Evolutionary conservation across 2,797 vertebrate species (phyloP).

Genomic region (Lemur catta): DNA sequence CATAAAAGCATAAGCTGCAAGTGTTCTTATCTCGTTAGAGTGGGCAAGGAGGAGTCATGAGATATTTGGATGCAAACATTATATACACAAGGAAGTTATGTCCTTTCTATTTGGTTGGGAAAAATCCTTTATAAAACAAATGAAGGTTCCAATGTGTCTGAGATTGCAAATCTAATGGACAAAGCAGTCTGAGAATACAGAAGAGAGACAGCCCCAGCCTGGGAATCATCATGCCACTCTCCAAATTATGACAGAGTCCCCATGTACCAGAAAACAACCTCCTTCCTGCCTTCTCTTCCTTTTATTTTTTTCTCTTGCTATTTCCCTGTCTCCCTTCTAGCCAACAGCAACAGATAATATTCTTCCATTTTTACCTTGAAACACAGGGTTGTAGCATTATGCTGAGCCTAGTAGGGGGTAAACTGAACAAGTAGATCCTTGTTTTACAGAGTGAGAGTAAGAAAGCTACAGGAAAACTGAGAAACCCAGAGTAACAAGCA

Average conservation of each 20-base stretch:
- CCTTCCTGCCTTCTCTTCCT: background rate
- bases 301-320: background rate
- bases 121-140: background rate
- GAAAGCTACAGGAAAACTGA: background rate
- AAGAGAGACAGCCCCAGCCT: background rate
- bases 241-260: background rate
- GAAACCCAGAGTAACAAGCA: background rate
- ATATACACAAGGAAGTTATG: background rate
- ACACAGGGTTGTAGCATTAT: background rate
- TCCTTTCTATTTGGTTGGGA: background rate
- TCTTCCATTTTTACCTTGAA: background rate
- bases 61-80: background rate
- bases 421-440: background rate
- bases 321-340: background rate
- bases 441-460: background rate
- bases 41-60: background rate
- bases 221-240: background rate
- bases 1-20: background rate
- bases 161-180: background rate
- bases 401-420: background rate
- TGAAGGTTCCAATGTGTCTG: background rate
- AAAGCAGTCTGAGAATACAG: background rate
- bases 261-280: background rate
- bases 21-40: background rate
- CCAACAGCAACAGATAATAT: background rate